Evolutionary conservation across 2,113 vertebrate species (phyloP), one percentile per base, ranked within the genome.

Genomic region (Petaurus breviceps): DNA sequence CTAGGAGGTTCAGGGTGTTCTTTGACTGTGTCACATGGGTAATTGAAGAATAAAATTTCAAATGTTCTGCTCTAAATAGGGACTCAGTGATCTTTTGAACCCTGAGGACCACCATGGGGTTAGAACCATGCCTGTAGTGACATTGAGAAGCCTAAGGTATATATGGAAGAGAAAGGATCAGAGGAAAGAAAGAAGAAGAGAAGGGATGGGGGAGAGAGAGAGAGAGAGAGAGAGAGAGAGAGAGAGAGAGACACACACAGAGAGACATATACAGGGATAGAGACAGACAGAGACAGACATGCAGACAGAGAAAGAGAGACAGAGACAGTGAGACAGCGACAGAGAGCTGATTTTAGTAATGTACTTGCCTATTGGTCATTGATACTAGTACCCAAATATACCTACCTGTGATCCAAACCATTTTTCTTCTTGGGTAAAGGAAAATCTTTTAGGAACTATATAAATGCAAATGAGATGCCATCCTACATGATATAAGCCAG

Each of bases 241-340:
- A 7, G 2, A 2, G n/a, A 22, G 14, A 22, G 68, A 68, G 28
- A 68, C 31, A n/a, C 1, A 68, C 31, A 61, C 3, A 68, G 61
- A 68, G 11, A 68, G 31, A 61, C 11, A 68, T 3, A 77, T 14
- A 77, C 0, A n/a, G 26, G 31, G 14, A n/a, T 12, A 53, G 31
- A 68, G 23, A n/a, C 2, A 68, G 23, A n/a, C 10, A 77, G 68
- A 77, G 10, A 77, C 5, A 77, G 31, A 77, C 0, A 77, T 0
- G 19, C 0, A 77, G 6, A n/a, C 0, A 77, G 0, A 77, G 3
- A n/a, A 1, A n/a, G 37, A 77, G 4, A 77, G 14, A 37, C 0
- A 31, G 55, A 77, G 12, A n/a, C 4, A n/a, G 61, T 8, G 31
- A n/a, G 19, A 68, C 0, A 37, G 57, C 14, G 28, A 61, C 10